phyloP scores from a whole-genome alignment of 2,113 vertebrate species.

The Paradisaea rubra region DNA sequence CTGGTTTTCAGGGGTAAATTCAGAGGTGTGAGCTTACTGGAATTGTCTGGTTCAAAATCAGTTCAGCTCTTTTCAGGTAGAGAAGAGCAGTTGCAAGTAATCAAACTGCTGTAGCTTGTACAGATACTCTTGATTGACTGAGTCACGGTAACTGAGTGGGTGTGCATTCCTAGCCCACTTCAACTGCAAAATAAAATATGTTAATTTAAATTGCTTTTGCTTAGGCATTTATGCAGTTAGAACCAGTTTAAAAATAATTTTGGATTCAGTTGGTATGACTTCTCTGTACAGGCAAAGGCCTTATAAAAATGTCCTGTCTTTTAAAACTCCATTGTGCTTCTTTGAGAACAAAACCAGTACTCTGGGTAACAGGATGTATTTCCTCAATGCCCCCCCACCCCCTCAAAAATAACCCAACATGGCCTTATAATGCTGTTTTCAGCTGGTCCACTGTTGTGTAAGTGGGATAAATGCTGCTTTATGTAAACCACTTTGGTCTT shows the following conservation, averaged over 20 bases:
- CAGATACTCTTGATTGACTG: slow-evolving; percentile 41
- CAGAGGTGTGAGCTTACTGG: not conserved
- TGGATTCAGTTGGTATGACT: not conserved
- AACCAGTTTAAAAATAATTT: slow-evolving; percentile 40
- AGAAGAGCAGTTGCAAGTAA: slow-evolving; percentile 2
- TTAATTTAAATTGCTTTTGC: slow-evolving; percentile 45
- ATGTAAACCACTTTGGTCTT: not conserved
- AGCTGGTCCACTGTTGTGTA: not conserved
- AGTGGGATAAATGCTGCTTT: not conserved
- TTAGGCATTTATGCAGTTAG: slow-evolving; percentile 33
- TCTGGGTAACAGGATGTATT: not conserved
- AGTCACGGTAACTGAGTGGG: slow-evolving; percentile 33
- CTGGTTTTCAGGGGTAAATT: not conserved
- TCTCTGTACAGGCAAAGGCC: not conserved
- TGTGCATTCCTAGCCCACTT: slow-evolving; percentile 47
- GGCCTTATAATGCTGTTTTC: not conserved
- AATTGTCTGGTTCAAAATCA: not conserved
- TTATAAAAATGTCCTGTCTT: not conserved
- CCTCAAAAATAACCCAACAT: accelerated
- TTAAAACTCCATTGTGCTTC: not conserved
- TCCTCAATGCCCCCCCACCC: not conserved
- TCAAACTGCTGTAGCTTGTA: slow-evolving; percentile 18
- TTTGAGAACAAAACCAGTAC: not conserved
- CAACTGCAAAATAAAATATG: slow-evolving; percentile 50
- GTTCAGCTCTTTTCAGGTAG: slow-evolving; percentile 8